Percentiles rank a stretch among this genome's conserved stretches.
Evolutionary conservation across 2,888 invertebrate genomes (phyloP).

Genomic region (Calliopum simillimum): DNA sequence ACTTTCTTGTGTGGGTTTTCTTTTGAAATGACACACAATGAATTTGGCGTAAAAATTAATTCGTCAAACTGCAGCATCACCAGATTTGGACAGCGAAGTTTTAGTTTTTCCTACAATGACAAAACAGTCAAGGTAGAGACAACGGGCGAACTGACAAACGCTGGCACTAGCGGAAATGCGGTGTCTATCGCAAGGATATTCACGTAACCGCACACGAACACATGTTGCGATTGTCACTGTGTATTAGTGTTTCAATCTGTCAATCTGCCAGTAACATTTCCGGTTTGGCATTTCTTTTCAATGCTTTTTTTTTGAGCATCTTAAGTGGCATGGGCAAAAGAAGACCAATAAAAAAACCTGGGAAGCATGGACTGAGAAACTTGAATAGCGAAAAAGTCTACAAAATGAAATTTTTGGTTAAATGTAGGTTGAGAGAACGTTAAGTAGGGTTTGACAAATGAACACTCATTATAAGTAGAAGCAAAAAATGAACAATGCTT

Average conservation of each 20-base stretch:
- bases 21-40: too few relatives aligned
- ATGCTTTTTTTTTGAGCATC: background rate
- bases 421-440: background rate
- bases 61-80: background rate
- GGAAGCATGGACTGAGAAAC: too few relatives aligned
- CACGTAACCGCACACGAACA: conserved; percentile 7
- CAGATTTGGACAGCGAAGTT: background rate
- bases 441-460: conserved; percentile 2
- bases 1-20: too few relatives aligned
- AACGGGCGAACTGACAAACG: conserved; percentile 1
- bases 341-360: too few relatives aligned
- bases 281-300: conserved; percentile 5
- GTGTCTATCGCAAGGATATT: background rate
- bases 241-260: conserved; percentile 5
- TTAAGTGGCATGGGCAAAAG: background rate
- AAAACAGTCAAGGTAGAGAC: background rate
- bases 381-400: too few relatives aligned
- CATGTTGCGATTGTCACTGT: conserved; percentile 12
- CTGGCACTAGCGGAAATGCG: background rate
- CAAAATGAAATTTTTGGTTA: too few relatives aligned
- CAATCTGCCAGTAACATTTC: conserved; percentile 17
- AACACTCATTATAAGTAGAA: background rate
- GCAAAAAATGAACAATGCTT: background rate
- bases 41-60: background rate
- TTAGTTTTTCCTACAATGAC: background rate